Conservation (phyloP, 2,113 vertebrate genomes). For the Platichthys flesus region DNA sequence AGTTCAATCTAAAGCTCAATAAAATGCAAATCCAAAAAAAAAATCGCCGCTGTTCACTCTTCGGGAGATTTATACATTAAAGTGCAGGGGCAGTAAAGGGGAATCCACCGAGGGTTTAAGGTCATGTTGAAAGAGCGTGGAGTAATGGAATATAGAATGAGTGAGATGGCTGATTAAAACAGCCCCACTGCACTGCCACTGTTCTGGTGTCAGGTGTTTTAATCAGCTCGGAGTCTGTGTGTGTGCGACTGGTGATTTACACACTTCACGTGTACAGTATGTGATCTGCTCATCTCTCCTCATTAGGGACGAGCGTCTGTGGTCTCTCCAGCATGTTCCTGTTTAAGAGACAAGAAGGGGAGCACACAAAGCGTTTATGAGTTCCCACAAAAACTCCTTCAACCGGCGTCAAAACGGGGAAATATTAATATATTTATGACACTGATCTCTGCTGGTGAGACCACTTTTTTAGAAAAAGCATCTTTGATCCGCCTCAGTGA, state of each 20-base stretch:
- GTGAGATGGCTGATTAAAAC: conserved; percentile 62
- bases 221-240: conserved; percentile 52
- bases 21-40: conserved; percentile 66
- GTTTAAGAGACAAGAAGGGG: conserved; percentile 18
- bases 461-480: conserved; percentile 8
- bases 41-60: conserved; percentile 48
- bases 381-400: conserved; percentile 33
- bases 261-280: conserved; percentile 39
- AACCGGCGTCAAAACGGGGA: conserved; percentile 6
- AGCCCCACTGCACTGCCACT: conserved; percentile 22
- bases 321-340: not conserved
- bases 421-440: not conserved
- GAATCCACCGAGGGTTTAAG: conserved; percentile 56
- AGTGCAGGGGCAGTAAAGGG: conserved; percentile 65
- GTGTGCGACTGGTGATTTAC: conserved; percentile 42
- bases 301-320: conserved; percentile 39
- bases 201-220: conserved; percentile 60
- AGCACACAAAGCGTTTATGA: conserved; percentile 25
- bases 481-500: conserved; percentile 43
- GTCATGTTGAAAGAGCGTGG: conserved; percentile 65
- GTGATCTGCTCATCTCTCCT: conserved; percentile 57
- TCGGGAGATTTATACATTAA: conserved; percentile 70
- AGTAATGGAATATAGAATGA: conserved; percentile 69
- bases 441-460: conserved; percentile 21
- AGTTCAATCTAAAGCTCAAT: conserved; percentile 59